Evolutionary conservation across 2,888 invertebrate genomes (phyloP).

Genomic region (Lypha dubia): DNA sequence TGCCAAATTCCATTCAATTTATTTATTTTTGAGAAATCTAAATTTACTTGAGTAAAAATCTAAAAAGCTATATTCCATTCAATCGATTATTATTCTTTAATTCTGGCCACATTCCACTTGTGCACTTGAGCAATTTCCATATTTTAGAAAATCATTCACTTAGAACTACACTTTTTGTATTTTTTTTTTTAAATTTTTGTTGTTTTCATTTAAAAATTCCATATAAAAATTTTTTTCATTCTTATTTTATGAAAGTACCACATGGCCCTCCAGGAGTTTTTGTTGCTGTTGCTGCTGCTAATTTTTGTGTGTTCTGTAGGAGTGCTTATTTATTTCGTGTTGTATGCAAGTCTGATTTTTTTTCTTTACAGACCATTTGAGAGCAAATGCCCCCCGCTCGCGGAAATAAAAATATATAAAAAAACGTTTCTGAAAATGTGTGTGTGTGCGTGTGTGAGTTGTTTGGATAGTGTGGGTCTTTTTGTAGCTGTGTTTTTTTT

Average conservation of each 20-base stretch:
- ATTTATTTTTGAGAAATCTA: neutral
- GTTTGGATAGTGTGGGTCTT: slow-evolving; percentile 59
- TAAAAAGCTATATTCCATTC: slow-evolving; percentile 23
- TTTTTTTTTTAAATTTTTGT: neutral
- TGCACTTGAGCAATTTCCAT: slow-evolving; percentile 63
- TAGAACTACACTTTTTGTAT: slow-evolving; percentile 48
- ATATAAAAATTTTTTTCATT: slow-evolving; percentile 1
- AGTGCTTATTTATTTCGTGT: slow-evolving; percentile 43
- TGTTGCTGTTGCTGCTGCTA: slow-evolving; percentile 1
- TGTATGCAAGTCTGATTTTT: slow-evolving; percentile 42
- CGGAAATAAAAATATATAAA: slow-evolving; percentile 55
- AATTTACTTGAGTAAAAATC: neutral
- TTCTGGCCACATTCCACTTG: slow-evolving; percentile 41
- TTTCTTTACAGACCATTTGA: slow-evolving; percentile 56
- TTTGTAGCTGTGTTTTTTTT: slow-evolving; percentile 38
- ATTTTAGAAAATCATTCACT: slow-evolving; percentile 54
- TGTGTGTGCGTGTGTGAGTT: neutral
- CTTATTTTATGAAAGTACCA: slow-evolving; percentile 51
- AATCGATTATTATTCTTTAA: slow-evolving; percentile 20
- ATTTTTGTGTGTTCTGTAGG: neutral
- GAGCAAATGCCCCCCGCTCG: slow-evolving; percentile 54
- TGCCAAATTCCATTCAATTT: neutral
- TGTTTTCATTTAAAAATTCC: slow-evolving; percentile 31
- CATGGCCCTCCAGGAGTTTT: slow-evolving; percentile 68
- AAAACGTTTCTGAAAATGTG: neutral